phyloP scores from a whole-genome alignment of 2,888 invertebrate genomes.

The Meganola albula region DNA sequence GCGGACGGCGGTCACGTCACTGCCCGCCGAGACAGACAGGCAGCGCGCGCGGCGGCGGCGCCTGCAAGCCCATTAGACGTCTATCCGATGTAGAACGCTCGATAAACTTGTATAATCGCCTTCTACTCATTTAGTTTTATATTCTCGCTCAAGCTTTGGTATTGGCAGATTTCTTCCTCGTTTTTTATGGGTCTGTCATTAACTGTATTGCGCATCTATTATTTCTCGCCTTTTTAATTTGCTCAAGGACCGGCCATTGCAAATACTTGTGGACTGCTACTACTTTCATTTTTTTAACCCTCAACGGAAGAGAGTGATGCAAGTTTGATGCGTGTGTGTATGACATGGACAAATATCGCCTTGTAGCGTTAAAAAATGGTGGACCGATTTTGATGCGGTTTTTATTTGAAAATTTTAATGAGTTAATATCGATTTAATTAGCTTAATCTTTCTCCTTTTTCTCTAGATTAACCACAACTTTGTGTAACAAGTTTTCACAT shows the following conservation, averaged over 20 bases:
- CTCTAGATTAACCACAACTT: no score
- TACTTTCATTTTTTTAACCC: no score
- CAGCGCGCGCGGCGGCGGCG: constrained; percentile 71
- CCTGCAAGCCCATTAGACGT: constrained; percentile 73
- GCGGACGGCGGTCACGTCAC: constrained; percentile 45
- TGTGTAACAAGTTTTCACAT: no score
- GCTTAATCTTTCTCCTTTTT: no score
- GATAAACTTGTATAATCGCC: constrained; percentile 77
- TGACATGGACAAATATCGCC: no score
- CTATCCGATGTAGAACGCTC: constrained; percentile 74
- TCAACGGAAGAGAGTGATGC: no score
- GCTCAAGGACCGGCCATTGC: constrained; percentile 43
- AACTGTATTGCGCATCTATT: constrained; percentile 63
- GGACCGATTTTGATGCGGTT: no score
- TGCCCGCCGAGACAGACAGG: constrained; percentile 63
- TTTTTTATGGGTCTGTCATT: constrained; percentile 62
- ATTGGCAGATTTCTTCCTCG: constrained; percentile 72
- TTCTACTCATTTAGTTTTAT: constrained; percentile 76
- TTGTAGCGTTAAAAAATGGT: no score
- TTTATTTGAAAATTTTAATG: constrained; percentile 28
- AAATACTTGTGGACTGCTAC: no score
- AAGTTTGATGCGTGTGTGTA: no score
- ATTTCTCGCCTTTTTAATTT: constrained; percentile 54
- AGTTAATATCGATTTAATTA: constrained; percentile 25
- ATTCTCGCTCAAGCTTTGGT: constrained; percentile 70